Evolutionary conservation across 2,797 vertebrate genomes (phyloP).

Genomic region (Pteronotus mesoamericanus): DNA sequence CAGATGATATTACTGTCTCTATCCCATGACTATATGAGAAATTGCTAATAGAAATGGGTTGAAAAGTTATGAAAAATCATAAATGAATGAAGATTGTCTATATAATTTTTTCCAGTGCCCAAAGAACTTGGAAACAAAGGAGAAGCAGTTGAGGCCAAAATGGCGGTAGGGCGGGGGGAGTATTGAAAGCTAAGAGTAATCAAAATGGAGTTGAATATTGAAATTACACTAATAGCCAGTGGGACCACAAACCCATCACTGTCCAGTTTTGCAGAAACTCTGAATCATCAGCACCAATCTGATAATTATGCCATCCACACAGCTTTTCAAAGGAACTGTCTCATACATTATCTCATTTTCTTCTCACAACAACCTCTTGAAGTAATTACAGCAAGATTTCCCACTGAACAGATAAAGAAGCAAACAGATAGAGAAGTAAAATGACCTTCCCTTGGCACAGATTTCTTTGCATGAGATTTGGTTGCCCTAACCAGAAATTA

Average conservation of each 20-base stretch:
- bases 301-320: background rate
- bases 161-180: no score
- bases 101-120: background rate
- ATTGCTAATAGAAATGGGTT: background rate
- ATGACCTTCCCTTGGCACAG: background rate
- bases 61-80: background rate
- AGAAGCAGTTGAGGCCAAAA: background rate
- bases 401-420: conserved; percentile 9
- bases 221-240: background rate
- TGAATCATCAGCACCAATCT: background rate
- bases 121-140: background rate
- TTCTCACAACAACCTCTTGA: conserved; percentile 20
- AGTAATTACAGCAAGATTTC: conserved; percentile 44
- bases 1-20: background rate
- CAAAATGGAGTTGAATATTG: background rate
- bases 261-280: background rate
- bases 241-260: background rate
- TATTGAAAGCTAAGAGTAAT: background rate
- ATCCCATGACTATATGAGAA: background rate
- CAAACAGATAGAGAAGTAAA: background rate
- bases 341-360: conserved; percentile 38
- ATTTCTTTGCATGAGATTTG: background rate
- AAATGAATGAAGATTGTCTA: background rate
- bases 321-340: conserved; percentile 34
- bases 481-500: background rate